Evolutionary conservation across 2,113 vertebrate species (phyloP), one percentile per base, ranked within the genome.

Genomic region (Aramus guarauna): DNA sequence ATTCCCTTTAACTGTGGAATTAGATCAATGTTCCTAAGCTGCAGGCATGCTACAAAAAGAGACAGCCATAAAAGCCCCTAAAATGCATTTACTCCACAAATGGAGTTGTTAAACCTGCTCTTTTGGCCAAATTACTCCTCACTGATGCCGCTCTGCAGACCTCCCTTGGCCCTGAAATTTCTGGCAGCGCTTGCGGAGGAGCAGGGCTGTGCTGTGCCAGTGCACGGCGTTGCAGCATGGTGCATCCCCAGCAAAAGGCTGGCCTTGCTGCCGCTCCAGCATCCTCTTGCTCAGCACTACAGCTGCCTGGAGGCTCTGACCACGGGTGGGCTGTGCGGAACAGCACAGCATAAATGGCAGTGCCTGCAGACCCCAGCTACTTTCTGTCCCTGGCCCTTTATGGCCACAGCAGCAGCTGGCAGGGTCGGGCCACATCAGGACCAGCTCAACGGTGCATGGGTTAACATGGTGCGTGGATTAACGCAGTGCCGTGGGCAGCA

Each of bases 401-500:
- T 3, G 17, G 64, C n/a, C 41, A 41, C 27, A 24, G 29, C n/a
- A 83, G 71, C 4, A 9, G 26, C 75, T 79, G 78, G 47, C 43
- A 60, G 66, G 22, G 26, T 30, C 1, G 1, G 85, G 79, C 48
- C 4, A 0, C 23, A 85, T 43, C 59, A 6, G 1, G 64, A 69
- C 22, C 53, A 39, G 48, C 27, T 24, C 36, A 32, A 1, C 4
- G 3, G 45, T 52, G 85, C 0, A 0, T 13, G 48, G 58, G 36
- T 50, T 58, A 72, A 73, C 58, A 29, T 2, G 3, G 36, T 2
- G 21, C 21, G 15, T 16, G 39, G 60, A 64, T 56, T 52, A 16
- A 37, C 1, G 3, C 41, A 82, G 75, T 1, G 4, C 37, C 0
- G 0, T 1, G 1, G 56, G 67, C 43, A 88, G n/a, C 0, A 0